A percentile compares a stretch with the other conserved stretches of the same genome.
Evolutionary conservation across 1,140 invertebrate genomes (phyloP).

Genomic region (Limonius californicus): DNA sequence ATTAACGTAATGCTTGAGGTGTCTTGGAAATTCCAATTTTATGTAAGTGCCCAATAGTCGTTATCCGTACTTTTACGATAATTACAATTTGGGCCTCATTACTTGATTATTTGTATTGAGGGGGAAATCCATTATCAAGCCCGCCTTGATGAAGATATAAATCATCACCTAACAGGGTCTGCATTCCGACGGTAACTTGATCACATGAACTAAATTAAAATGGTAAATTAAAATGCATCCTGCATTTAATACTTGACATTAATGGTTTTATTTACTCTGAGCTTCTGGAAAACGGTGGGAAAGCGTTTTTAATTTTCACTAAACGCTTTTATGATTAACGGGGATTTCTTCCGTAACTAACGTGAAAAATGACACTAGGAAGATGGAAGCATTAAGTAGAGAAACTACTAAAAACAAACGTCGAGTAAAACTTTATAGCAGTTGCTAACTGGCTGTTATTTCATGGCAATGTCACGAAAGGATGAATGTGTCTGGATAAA

Average conservation of each 20-base stretch:
- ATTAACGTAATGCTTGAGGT: neutral
- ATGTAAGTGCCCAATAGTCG: conserved; percentile 14
- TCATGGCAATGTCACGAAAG: neutral
- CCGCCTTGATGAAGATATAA: conserved; percentile 40
- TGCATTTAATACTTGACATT: conserved; percentile 17
- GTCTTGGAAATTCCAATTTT: conserved; percentile 8
- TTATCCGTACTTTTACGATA: conserved; percentile 29
- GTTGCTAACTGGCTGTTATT: conserved; percentile 14
- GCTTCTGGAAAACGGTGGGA: conserved; percentile 7
- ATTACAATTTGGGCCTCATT: conserved; percentile 38
- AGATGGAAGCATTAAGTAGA: conserved; percentile 20
- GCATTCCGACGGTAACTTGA: conserved; percentile 34
- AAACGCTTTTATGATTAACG: neutral
- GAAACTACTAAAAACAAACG: conserved; percentile 18
- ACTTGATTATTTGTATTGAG: conserved; percentile 36
- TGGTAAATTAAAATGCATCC: conserved; percentile 24
- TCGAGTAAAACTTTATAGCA: conserved; percentile 21
- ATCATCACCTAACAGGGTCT: conserved; percentile 37
- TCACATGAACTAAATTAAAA: conserved; percentile 33
- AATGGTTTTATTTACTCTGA: conserved; percentile 16
- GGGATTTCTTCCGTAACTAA: neutral
- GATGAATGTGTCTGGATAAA: conserved; percentile 16
- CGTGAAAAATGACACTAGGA: neutral
- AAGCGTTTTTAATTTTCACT: neutral
- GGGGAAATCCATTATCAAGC: conserved; percentile 34